Evolutionary conservation across 2,888 invertebrate genomes (phyloP).

Genomic region (Caenorhabditis becei): DNA sequence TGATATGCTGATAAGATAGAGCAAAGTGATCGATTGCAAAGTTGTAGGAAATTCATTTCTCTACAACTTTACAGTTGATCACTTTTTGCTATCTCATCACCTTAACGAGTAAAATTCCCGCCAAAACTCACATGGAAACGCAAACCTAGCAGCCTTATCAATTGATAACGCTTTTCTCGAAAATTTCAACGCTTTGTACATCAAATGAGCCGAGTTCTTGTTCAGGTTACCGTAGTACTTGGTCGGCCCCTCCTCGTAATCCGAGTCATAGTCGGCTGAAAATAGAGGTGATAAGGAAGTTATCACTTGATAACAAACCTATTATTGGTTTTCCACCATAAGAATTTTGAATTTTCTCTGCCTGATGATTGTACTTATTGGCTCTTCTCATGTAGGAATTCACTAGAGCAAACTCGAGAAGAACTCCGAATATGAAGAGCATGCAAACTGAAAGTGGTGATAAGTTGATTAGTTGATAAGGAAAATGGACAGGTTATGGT

Average conservation of each 20-base stretch:
- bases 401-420: conserved; percentile 77
- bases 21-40: too few species aligned
- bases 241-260: conserved; percentile 64
- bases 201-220: conserved; percentile 69
- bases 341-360: conserved; percentile 71
- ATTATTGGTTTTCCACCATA: conserved; percentile 58
- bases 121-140: conserved; percentile 74
- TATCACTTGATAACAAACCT: conserved; percentile 9
- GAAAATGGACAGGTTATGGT: too few species aligned
- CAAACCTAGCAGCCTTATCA: conserved; percentile 72
- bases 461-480: too few species aligned
- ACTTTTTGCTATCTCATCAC: too few species aligned
- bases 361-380: conserved; percentile 78
- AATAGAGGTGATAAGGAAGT: conserved; percentile 3
- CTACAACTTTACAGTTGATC: too few species aligned
- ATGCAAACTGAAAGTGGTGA: conserved; percentile 76
- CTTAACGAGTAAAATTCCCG: too few species aligned
- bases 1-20: too few species aligned
- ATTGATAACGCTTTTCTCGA: conserved; percentile 73
- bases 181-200: conserved; percentile 72
- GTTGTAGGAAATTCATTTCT: too few species aligned
- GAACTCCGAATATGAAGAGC: conserved; percentile 78
- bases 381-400: conserved; percentile 77
- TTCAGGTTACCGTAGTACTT: conserved; percentile 65
- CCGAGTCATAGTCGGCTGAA: conserved; percentile 68